Conservation (phyloP, 1,140 invertebrate genomes). For the Zaprionus lachaisei region DNA sequence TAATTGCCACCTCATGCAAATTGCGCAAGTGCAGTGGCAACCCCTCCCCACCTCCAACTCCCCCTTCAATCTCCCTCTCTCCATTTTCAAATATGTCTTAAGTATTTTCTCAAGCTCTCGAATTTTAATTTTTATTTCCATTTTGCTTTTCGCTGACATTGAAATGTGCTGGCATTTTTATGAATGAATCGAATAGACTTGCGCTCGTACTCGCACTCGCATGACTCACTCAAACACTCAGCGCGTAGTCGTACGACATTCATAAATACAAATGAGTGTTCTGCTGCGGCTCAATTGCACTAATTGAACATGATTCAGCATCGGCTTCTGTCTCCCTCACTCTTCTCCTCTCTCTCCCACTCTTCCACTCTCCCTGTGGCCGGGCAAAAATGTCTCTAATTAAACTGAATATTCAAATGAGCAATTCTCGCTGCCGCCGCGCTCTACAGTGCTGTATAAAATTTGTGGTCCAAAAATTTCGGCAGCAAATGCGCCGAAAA, state of each 20-base stretch:
- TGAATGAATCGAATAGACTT: slow-evolving; percentile 62
- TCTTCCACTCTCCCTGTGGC: neutral
- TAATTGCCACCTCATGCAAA: slow-evolving; percentile 44
- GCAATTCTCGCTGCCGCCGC: slow-evolving; percentile 20
- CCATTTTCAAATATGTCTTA: neutral
- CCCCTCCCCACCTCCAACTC: neutral
- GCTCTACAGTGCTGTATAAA: slow-evolving; percentile 25
- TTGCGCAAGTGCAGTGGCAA: slow-evolving; percentile 30
- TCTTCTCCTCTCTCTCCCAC: neutral
- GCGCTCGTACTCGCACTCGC: neutral
- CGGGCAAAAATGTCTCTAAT: slow-evolving; percentile 34
- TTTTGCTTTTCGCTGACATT: slow-evolving; percentile 57
- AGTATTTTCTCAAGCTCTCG: neutral
- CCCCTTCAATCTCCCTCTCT: neutral
- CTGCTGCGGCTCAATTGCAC: slow-evolving; percentile 55
- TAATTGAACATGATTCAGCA: slow-evolving; percentile 78
- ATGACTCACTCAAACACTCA: slow-evolving; percentile 47
- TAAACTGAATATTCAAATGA: slow-evolving; percentile 56
- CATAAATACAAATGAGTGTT: slow-evolving; percentile 30
- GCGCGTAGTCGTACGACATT: slow-evolving; percentile 20
- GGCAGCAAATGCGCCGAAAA: slow-evolving; percentile 43
- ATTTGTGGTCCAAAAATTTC: slow-evolving; percentile 39
- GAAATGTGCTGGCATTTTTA: slow-evolving; percentile 54
- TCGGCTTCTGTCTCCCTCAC: neutral
- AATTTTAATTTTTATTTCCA: neutral